Percentiles rank a stretch among this genome's conserved stretches.
phyloP scores from a whole-genome alignment of 2,888 invertebrate species.

The Itoplectis maculator region DNA sequence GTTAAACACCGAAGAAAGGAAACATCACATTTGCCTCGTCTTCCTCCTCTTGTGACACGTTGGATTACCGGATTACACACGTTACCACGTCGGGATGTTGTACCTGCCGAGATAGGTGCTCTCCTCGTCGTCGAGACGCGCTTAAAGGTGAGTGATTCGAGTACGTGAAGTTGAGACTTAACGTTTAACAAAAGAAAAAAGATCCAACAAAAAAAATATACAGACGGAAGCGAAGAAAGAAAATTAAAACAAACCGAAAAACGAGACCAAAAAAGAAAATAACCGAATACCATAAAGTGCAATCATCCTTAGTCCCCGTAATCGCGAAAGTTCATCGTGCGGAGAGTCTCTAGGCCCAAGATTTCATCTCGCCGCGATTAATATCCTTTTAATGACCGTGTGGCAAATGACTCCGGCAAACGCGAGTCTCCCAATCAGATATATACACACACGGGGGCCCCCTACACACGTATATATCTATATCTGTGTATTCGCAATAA shows the following conservation, averaged over 20 bases:
- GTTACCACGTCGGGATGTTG: conserved; percentile 57
- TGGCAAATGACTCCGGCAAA: conserved; percentile 30
- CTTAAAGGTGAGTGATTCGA: conserved; percentile 69
- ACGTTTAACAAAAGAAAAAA: conserved; percentile 3
- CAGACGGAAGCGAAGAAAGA: neutral
- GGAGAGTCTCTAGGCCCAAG: neutral
- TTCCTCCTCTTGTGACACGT: conserved; percentile 72
- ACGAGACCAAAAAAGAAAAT: neutral
- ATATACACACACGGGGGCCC: no score
- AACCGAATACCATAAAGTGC: neutral
- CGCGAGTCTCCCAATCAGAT: conserved; percentile 13
- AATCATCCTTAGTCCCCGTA: conserved; percentile 3
- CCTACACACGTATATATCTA: no score
- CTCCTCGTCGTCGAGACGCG: conserved; percentile 69
- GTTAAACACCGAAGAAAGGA: neutral
- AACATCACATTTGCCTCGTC: no score
- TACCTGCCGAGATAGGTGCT: conserved; percentile 68
- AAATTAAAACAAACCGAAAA: neutral
- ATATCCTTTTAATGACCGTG: conserved; percentile 20
- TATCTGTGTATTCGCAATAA: conserved; percentile 13
- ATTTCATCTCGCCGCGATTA: conserved; percentile 22
- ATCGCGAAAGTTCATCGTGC: conserved; percentile 34
- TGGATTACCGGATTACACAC: conserved; percentile 79
- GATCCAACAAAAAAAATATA: neutral
- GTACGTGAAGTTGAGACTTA: no score